These are phyloP conservation scores for Eurytoma adleriae DNA, from an alignment of 2,888 invertebrate species.

Conservation along the genomic window DNA sequence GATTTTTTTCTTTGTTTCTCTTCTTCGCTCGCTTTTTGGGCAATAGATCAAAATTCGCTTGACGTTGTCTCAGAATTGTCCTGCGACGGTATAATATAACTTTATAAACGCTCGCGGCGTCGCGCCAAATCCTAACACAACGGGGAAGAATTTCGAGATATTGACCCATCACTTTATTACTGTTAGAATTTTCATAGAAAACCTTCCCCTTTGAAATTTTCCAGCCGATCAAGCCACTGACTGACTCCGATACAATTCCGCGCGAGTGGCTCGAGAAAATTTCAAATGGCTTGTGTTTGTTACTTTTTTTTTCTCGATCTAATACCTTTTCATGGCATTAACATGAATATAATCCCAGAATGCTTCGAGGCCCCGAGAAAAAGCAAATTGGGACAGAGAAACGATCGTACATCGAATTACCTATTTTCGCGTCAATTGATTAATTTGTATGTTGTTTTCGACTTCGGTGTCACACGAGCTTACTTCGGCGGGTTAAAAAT, in stretches of 20 bases:
- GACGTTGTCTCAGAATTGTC: slow-evolving; percentile 62
- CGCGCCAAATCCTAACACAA: slow-evolving; percentile 60
- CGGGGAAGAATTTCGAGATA: slow-evolving; percentile 67
- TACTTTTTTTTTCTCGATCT: slow-evolving; percentile 53
- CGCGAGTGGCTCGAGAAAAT: slow-evolving; percentile 58
- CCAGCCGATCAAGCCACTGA: slow-evolving; percentile 59
- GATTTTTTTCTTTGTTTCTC: slow-evolving; percentile 57
- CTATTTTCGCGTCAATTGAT: slow-evolving; percentile 59
- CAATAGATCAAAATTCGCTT: slow-evolving; percentile 67
- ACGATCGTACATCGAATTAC: slow-evolving; percentile 70
- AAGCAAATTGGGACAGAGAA: slow-evolving; percentile 70
- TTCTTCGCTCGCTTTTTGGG: slow-evolving; percentile 51
- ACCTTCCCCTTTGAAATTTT: slow-evolving; percentile 62
- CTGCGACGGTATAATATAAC: slow-evolving; percentile 58
- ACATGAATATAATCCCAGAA: slow-evolving; percentile 70
- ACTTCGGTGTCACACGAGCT: slow-evolving; percentile 20
- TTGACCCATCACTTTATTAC: slow-evolving; percentile 59
- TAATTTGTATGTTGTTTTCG: slow-evolving; percentile 20
- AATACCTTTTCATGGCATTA: slow-evolving; percentile 64
- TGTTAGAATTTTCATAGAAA: slow-evolving; percentile 51
- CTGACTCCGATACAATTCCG: slow-evolving; percentile 39
- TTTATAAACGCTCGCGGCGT: slow-evolving; percentile 55
- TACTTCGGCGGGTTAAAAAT: background rate
- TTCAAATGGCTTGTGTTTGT: slow-evolving; percentile 55
- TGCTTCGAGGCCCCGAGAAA: slow-evolving; percentile 71